Evolutionary conservation across 2,888 invertebrate species (phyloP), one percentile per base, ranked within the genome.

Genomic region (Sesia apiformis): DNA sequence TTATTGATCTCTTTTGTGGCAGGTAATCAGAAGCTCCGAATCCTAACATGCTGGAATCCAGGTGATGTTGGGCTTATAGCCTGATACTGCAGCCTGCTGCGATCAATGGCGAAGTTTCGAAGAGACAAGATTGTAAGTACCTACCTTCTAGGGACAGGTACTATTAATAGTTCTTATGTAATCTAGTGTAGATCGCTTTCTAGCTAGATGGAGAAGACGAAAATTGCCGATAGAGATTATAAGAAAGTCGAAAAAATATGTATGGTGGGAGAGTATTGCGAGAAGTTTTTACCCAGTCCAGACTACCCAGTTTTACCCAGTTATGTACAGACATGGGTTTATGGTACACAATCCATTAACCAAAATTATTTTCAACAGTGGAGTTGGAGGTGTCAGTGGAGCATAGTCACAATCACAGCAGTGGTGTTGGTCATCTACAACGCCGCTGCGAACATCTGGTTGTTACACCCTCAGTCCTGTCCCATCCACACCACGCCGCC

Each of bases 381-480:
- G 81, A 78, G 81, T 41, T 88, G 88, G 86, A 84, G 93, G 67
- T 92, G 93, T 64, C 90, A 92, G 74, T 93, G 94, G 93, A 93
- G 93, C 76, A 78, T 94, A 66, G 92, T 93, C 67, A 87, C 93
- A 59, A 78, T 92, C 57, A 91, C 92, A 63, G 92, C 94, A 43
- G 72, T 94, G 54, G 90, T 92, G 42, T 85, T 95, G 59, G 92
- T 93, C 40, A 70, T 93, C 49, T 94, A 85, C 76, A 87, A 85
- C 61, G 82, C 84, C 4, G 81, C 76, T 3, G 83, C 84, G 50
- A 85, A 87, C 68, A 67, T 90, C 60, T 86, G 86, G 88, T 69
- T 86, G 46, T 66, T 86, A 41, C 78, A 72, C 4, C 78, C 84
- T 1, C 65, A 77, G 0, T 63, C 83, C 3, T 85, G 86, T 58